phyloP scores from a whole-genome alignment of 2,113 vertebrate genomes.

The Ictalurus furcatus region DNA sequence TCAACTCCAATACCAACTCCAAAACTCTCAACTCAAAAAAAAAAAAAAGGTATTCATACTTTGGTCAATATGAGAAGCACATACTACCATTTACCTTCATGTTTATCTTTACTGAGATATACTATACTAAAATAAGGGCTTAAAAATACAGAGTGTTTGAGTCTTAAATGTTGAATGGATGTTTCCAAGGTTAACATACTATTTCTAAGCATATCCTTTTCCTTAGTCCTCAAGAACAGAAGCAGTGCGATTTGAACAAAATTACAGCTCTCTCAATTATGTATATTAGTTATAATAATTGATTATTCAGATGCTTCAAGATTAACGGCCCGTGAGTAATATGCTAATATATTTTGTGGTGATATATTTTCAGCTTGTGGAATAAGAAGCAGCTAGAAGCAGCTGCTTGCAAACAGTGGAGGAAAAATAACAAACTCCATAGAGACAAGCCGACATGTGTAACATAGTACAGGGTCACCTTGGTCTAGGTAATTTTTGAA shows the following conservation, averaged over 20 bases:
- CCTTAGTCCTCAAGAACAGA: not conserved
- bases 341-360: not conserved
- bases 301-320: conserved; percentile 30
- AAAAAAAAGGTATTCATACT: not conserved
- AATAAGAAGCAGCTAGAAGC: conserved; percentile 5
- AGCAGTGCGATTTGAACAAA: not conserved
- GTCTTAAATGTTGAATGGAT: not conserved
- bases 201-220: not conserved
- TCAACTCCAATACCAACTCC: not conserved
- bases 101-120: not conserved
- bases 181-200: conserved; percentile 8
- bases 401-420: conserved; percentile 7
- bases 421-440: not conserved
- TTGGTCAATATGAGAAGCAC: not conserved
- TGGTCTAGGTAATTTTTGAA: conserved; percentile 41
- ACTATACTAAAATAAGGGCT: not conserved
- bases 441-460: conserved; percentile 9
- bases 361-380: conserved; percentile 10
- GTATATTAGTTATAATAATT: conserved; percentile 6
- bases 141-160: not conserved
- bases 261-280: conserved; percentile 24
- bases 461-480: conserved; percentile 48
- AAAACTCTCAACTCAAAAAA: no score
- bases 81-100: not conserved
- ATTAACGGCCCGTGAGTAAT: not conserved